Percentiles rank a stretch among this genome's conserved stretches.
phyloP scores from a whole-genome alignment of 2,888 invertebrate species.

The Cabera pusaria region DNA sequence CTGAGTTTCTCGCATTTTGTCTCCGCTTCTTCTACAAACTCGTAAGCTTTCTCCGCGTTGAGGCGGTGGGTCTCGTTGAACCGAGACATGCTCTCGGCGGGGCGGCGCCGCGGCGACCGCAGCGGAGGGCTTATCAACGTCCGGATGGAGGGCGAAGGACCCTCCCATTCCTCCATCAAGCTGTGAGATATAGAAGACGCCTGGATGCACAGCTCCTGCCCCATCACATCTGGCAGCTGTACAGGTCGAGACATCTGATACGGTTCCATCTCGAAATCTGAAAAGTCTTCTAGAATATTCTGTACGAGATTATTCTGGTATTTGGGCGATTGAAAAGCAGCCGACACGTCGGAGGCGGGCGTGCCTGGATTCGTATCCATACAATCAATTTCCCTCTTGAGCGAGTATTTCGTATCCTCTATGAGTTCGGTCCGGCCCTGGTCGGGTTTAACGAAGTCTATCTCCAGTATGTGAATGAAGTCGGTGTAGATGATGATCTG shows the following conservation, averaged over 20 bases:
- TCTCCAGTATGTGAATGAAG: conserved; percentile 91
- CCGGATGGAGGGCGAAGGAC: conserved; percentile 73
- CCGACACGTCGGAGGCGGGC: conserved; percentile 66
- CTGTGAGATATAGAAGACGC: conserved; percentile 74
- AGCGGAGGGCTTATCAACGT: conserved; percentile 76
- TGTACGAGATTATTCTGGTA: conserved; percentile 83
- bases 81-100: conserved; percentile 78
- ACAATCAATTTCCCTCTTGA: conserved; percentile 62
- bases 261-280: conserved; percentile 84
- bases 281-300: conserved; percentile 85
- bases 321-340: conserved; percentile 75
- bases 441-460: conserved; percentile 78
- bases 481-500: conserved; percentile 93
- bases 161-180: conserved; percentile 80
- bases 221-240: conserved; percentile 71
- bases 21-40: conserved; percentile 92
- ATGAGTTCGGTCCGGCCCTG: conserved; percentile 53
- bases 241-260: conserved; percentile 69
- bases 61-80: conserved; percentile 80
- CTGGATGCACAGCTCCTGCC: conserved; percentile 74
- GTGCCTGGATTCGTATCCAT: conserved; percentile 64
- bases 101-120: conserved; percentile 70
- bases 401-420: conserved; percentile 59
- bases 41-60: conserved; percentile 90
- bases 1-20: conserved; percentile 93